These are phyloP conservation scores for Planococcus citri DNA, from an alignment of 1,140 invertebrate genomes.

Conservation along the genomic window DNA sequence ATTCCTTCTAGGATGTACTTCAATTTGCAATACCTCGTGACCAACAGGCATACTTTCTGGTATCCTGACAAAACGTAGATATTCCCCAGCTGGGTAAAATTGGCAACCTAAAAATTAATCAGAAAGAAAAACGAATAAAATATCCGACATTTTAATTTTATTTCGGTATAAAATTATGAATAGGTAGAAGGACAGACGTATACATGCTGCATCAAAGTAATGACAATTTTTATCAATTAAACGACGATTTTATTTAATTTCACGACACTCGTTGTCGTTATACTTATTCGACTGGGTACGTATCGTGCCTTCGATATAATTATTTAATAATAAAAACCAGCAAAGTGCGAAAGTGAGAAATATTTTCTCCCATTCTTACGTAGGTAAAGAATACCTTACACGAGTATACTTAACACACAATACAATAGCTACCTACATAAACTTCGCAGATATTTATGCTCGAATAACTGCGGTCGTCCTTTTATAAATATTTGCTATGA, in stretches of 20 bases:
- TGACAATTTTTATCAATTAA: no score
- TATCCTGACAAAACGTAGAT: constrained; percentile 59
- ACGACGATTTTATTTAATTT: no score
- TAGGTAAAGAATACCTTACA: no score
- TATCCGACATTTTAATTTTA: no score
- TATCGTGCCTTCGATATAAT: background rate
- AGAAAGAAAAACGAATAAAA: background rate
- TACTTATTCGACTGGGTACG: background rate
- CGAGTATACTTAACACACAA: background rate
- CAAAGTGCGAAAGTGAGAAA: background rate
- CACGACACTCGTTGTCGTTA: no score
- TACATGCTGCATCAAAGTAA: no score
- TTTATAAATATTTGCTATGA: constrained; percentile 1
- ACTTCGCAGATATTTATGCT: background rate
- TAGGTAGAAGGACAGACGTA: no score
- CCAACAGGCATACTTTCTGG: constrained; percentile 54
- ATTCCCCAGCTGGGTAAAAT: constrained; percentile 62
- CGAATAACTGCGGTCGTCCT: background rate
- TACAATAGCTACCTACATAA: background rate
- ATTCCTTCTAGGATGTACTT: constrained; percentile 59
- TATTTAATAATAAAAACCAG: background rate
- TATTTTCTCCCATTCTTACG: background rate
- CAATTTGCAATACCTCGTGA: constrained; percentile 52
- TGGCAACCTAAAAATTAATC: constrained; percentile 52
- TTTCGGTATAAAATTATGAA: no score